Evolutionary conservation across 1,140 invertebrate species (phyloP).

Genomic region (Camponotus vicinus): DNA sequence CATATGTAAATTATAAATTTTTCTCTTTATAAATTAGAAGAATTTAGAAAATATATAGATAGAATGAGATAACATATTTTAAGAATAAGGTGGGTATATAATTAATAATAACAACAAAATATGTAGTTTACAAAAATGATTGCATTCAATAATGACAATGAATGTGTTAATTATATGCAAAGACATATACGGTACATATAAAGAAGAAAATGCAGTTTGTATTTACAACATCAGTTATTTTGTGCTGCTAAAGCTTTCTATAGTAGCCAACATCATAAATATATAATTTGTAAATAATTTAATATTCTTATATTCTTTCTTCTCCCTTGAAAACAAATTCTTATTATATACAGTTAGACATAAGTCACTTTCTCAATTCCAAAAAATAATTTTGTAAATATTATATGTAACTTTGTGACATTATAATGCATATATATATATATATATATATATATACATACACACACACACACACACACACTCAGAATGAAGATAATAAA

Average conservation of each 20-base stretch:
- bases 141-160: conserved; percentile 61
- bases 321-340: not conserved
- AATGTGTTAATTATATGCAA: conserved; percentile 68
- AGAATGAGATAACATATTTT: conserved; percentile 42
- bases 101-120: conserved; percentile 33
- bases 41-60: conserved; percentile 45
- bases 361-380: conserved; percentile 4
- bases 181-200: conserved; percentile 41
- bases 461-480: not conserved
- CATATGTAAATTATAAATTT: conserved; percentile 42
- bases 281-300: conserved; percentile 34
- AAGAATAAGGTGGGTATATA: conserved; percentile 15
- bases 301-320: not conserved
- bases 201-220: conserved; percentile 50
- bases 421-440: conserved; percentile 32
- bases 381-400: not conserved
- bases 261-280: conserved; percentile 12
- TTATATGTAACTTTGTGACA: conserved; percentile 5
- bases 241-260: conserved; percentile 54
- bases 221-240: conserved; percentile 41
- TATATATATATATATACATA: conserved; percentile 46
- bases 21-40: conserved; percentile 44
- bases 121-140: conserved; percentile 33
- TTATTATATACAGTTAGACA: not conserved
- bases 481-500: conserved; percentile 21